Percentiles rank a stretch among this genome's conserved stretches.
phyloP scores from a whole-genome alignment of 1,140 invertebrate genomes.

The Ephestia elutella region DNA sequence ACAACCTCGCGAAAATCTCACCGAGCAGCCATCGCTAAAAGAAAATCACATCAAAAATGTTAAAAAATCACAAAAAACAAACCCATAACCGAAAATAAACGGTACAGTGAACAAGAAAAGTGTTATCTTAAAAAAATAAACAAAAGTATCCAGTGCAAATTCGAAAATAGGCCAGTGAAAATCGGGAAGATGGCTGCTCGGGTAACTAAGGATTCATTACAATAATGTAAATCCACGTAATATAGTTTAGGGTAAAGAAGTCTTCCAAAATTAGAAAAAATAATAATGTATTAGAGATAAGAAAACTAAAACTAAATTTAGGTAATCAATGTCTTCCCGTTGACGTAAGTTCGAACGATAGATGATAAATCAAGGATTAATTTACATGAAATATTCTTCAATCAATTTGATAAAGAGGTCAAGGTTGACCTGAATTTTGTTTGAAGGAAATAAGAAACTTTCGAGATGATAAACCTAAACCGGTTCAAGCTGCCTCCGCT shows the following conservation, averaged over 20 bases:
- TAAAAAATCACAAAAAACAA: conserved; percentile 31
- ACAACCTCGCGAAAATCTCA: conserved; percentile 7
- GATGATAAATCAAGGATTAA: conserved; percentile 7
- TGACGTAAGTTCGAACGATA: conserved; percentile 34
- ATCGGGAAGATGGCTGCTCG: conserved; percentile 28
- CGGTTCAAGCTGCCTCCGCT: conserved; percentile 80
- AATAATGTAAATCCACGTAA: conserved; percentile 43
- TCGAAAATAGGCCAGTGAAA: conserved; percentile 16
- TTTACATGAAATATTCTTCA: conserved; percentile 6
- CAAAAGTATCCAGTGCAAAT: conserved; percentile 13
- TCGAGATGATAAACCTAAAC: conserved; percentile 66
- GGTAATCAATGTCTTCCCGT: conserved; percentile 47
- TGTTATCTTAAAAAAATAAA: conserved; percentile 19
- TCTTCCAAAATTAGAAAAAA: conserved; percentile 57
- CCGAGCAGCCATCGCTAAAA: conserved; percentile 45
- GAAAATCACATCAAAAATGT: conserved; percentile 42
- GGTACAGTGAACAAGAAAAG: conserved; percentile 15
- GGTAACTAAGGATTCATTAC: conserved; percentile 22
- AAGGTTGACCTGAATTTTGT: conserved; percentile 7
- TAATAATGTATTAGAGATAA: conserved; percentile 22
- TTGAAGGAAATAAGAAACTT: conserved; percentile 21
- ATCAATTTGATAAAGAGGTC: conserved; percentile 3
- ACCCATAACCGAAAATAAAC: conserved; percentile 14
- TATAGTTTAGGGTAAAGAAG: conserved; percentile 60
- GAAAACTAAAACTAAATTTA: conserved; percentile 11